Evolutionary conservation across 2,888 invertebrate genomes (phyloP), one percentile per base, ranked within the genome.

Genomic region (Netelia melanura): DNA sequence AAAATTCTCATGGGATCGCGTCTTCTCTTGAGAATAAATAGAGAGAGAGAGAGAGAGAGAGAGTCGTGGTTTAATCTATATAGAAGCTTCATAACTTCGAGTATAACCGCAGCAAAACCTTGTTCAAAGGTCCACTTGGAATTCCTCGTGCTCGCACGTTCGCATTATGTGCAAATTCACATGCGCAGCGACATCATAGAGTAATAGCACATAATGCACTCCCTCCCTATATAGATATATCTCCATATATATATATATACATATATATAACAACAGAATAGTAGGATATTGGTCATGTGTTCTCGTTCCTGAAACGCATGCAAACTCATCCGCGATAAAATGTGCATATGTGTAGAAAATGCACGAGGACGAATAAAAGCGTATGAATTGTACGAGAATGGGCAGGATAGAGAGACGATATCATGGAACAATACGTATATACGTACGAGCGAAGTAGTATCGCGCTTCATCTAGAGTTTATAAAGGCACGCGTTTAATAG

Each of bases 151-250:
- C 85, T 81, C 83, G 86, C 81, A 87, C 79, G 23, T 30, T 80
- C 84, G 81, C 85, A 91, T 91, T 90, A 89, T 89, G 89, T 88
- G 89, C 84, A 90, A 90, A 91, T 91, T 89, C 83, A 62, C 77
- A 86, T 81, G 68, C 78, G 74, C 71, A 71, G 67, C 30, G 65
- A 74, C 77, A 62, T 80, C 52, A 62, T 56, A 68, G 78, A 56
- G 25, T 71, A 67, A 76, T 67, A 61, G 43, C n/a, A 62, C 48
- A 38, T 56, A 43, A 54, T 44, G 5, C 58, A 76, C 14, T 30
- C 3, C 30, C 3, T 30, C 30, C 30, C 30, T 3, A 30, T 30
- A 30, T 2, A 30, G 30, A 30, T 30, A 30, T 17, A 48, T 21
- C 21, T 21, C 21, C 21, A 21, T 43, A 62, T 30, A 54, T 58